Evolutionary conservation across 2,113 vertebrate genomes (phyloP), one percentile per base, ranked within the genome.

Genomic region (Tenebrosternarchus preto): DNA sequence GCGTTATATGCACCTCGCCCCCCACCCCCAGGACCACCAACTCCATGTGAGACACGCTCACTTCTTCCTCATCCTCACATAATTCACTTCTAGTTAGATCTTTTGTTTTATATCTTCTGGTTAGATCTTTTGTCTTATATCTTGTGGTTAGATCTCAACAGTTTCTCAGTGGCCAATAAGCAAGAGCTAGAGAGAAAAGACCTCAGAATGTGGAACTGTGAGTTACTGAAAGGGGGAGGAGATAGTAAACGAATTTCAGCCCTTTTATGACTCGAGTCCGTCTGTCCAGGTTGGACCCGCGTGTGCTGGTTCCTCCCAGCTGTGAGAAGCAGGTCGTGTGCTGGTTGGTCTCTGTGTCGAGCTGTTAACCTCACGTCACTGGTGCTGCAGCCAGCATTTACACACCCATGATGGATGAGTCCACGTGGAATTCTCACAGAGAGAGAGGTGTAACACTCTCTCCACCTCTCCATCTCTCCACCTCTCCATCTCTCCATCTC

Each of bases 301-400:
- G n/a, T n/a, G n/a, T n/a, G n/a, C n/a, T n/a, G n/a, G n/a, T n/a
- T n/a, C n/a, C n/a, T n/a, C n/a, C n/a, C n/a, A n/a, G n/a, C n/a
- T n/a, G n/a, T n/a, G n/a, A n/a, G n/a, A n/a, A n/a, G n/a, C n/a
- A n/a, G n/a, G n/a, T n/a, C n/a, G n/a, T n/a, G n/a, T n/a, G n/a
- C n/a, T n/a, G n/a, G n/a, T n/a, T n/a, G n/a, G 77, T 64, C 90
- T 92, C 91, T 91, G 91, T 93, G 93, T 93, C 92, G 93, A 93
- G 93, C 93, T 93, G 93, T 94, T 94, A 94, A 94, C 93, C 93
- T 85, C 87, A 8, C 90, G 93, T 94, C 92, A 93, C 88, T 91
- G 90, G 91, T 73, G 88, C 90, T 80, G 85, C 91, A 88, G 88
- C 89, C 85, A 85, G 85, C 86, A 89, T 92, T 93, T 92, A 89